Evolutionary conservation across 2,113 vertebrate species (phyloP).

Genomic region (Takifugu flavidus): DNA sequence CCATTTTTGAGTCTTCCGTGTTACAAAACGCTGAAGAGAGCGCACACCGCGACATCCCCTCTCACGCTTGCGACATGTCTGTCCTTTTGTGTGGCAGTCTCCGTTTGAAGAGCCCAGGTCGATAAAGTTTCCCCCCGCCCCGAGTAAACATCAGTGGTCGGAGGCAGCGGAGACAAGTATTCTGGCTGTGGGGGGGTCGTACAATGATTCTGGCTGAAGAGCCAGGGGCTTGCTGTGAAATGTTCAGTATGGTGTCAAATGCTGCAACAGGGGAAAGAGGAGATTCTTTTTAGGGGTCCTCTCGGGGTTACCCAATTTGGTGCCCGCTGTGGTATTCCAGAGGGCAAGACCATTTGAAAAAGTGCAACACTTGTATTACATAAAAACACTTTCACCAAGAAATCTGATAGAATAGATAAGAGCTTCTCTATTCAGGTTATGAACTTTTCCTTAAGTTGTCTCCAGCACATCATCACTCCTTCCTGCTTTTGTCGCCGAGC

Average conservation of each 20-base stretch:
- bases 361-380: background rate
- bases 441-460: conserved; percentile 2
- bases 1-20: too few relatives aligned
- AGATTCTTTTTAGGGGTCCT: conserved; percentile 60
- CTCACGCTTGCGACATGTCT: too few relatives aligned
- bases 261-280: conserved; percentile 48
- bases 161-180: conserved; percentile 10
- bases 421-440: too few relatives aligned
- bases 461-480: conserved; percentile 1
- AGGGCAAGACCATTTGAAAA: conserved; percentile 14
- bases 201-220: conserved; percentile 35
- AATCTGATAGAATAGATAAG: too few relatives aligned
- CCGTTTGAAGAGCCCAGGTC: background rate
- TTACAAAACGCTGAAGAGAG: too few relatives aligned
- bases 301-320: conserved; percentile 52
- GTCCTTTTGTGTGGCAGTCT: too few relatives aligned
- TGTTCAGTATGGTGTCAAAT: conserved; percentile 63
- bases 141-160: background rate
- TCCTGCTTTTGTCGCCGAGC: conserved; percentile 15
- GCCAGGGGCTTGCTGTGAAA: conserved; percentile 48
- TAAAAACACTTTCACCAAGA: background rate
- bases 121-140: conserved; percentile 26
- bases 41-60: too few relatives aligned
- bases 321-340: conserved; percentile 58
- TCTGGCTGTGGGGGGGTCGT: conserved; percentile 19